These are phyloP conservation scores for Probosciger aterrimus DNA, from an alignment of 2,113 vertebrate genomes.

Conservation along the genomic window DNA sequence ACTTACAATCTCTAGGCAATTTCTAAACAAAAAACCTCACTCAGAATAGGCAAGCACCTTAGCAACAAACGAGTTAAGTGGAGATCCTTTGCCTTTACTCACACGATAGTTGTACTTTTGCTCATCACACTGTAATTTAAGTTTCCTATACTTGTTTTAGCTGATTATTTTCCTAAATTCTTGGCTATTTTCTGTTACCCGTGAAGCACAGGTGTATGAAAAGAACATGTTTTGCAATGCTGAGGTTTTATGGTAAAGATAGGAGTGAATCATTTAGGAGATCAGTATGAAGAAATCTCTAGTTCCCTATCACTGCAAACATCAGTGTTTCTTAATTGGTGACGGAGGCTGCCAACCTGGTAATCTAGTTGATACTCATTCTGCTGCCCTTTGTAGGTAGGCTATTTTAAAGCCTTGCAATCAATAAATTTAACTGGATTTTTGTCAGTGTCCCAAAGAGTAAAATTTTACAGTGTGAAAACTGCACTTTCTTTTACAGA, in stretches of 20 bases:
- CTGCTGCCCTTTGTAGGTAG: neutral
- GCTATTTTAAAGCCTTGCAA: neutral
- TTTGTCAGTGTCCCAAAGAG: neutral
- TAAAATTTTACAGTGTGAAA: neutral
- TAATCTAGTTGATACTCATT: neutral
- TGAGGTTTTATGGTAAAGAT: neutral
- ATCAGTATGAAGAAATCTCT: neutral
- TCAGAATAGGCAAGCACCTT: neutral
- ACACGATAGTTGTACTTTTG: neutral
- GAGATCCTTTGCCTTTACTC: neutral
- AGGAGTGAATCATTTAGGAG: neutral
- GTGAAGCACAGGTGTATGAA: neutral
- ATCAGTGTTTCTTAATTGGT: neutral
- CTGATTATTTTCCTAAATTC: neutral
- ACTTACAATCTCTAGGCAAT: neutral
- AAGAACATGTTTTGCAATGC: neutral
- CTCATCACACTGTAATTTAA: neutral
- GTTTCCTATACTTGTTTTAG: neutral
- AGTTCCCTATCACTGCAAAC: neutral
- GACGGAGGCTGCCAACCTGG: neutral
- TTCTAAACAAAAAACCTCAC: neutral
- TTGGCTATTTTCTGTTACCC: neutral
- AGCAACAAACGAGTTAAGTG: neutral
- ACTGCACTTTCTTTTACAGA: neutral
- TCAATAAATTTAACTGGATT: neutral